Evolutionary conservation across 2,797 vertebrate species (phyloP), one percentile per base, ranked within the genome.

Genomic region (Sarcoramphus papa): DNA sequence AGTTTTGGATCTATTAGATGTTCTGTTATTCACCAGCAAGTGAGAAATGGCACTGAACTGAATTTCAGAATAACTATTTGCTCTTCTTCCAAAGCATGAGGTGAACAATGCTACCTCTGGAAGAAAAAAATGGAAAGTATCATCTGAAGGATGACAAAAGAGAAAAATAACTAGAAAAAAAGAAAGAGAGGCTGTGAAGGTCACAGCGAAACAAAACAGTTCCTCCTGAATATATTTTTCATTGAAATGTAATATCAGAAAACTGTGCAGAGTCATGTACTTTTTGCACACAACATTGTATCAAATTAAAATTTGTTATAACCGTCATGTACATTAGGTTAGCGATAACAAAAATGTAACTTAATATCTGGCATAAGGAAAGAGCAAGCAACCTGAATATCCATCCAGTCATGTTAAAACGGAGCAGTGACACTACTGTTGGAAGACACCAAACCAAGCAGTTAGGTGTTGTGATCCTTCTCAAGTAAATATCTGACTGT

Each of bases 261-360:
- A 97, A 96, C 94, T 75, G 43, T 86, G 97, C 95, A 95, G 94
- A 93, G 91, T 94, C 97, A 95, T 97, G 95, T 94, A 93, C 82
- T 98, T 97, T 97, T 96, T 94, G 80, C 83, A 97, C 79, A 97
- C 92, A 95, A 96, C 96, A 95, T 89, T 97, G 97, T 98, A 98
- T 98, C 97, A 97, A 97, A 97, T 97, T 97, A 93, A 97, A 97
- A 97, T 97, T 98, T 97, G 94, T 97, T 96, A 98, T 96, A 98
- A 97, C 83, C 92, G 87, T 87, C 75, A 11, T 96, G 97, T 97
- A 97, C 97, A 95, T 97, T 96, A 96, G 88, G 97, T 73, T 91
- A 97, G 95, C 3, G 97, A 97, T 98, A 98, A 98, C 70, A 92
- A 98, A 98, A 98, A 96, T 17, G 98, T 97, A 98, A 98, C 97